phyloP scores from a whole-genome alignment of 2,888 invertebrate species.

The Ornithoptera alexandrae region DNA sequence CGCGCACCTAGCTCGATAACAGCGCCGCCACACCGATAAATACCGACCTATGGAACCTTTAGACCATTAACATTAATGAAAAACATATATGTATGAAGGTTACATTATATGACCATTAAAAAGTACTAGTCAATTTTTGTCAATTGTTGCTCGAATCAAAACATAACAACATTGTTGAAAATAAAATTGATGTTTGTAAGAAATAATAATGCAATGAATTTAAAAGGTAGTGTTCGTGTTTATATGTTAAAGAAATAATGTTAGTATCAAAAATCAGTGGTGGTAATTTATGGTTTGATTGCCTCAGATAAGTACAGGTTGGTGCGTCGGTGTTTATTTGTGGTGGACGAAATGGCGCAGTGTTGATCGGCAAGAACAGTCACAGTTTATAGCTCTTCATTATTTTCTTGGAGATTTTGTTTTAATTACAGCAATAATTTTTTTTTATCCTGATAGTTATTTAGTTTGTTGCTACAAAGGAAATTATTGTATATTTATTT shows the following conservation, averaged over 20 bases:
- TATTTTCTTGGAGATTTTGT: slow-evolving; percentile 7
- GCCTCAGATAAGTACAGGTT: too few relatives aligned
- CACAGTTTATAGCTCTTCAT: slow-evolving; percentile 18
- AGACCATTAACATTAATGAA: too few relatives aligned
- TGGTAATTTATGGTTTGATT: too few relatives aligned
- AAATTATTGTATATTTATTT: slow-evolving; percentile 37
- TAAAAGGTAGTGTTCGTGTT: too few relatives aligned
- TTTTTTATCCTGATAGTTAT: slow-evolving; percentile 34
- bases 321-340: slow-evolving; percentile 14
- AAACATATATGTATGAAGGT: too few relatives aligned
- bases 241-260: too few relatives aligned
- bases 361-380: slow-evolving; percentile 7
- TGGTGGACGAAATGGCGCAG: slow-evolving; percentile 1
- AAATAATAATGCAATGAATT: too few relatives aligned
- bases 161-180: too few relatives aligned
- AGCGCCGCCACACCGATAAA: not conserved
- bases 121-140: slow-evolving; percentile 15
- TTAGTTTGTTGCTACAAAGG: slow-evolving; percentile 48
- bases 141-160: slow-evolving; percentile 6
- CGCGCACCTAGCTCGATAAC: slow-evolving; percentile 28
- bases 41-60: not conserved
- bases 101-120: not conserved
- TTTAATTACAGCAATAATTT: slow-evolving; percentile 32
- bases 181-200: too few relatives aligned
- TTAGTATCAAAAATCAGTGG: too few relatives aligned